phyloP scores from a whole-genome alignment of 2,113 vertebrate genomes.

The Panurus biarmicus region DNA sequence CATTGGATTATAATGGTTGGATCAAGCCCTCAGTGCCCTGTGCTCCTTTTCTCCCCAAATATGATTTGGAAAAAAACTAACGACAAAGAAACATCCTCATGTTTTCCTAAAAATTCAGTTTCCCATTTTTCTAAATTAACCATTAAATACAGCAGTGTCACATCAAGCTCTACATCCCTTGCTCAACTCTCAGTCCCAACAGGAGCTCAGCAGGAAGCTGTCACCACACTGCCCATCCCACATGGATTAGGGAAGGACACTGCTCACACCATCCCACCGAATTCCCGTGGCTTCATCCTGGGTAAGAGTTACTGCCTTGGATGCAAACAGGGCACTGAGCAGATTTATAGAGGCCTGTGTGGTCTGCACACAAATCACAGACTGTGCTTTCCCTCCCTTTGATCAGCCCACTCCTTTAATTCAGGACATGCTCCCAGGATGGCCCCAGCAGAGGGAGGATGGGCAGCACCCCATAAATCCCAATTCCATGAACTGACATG shows the following conservation, averaged over 20 bases:
- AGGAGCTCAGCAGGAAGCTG: background rate
- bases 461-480: background rate
- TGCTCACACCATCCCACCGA: background rate
- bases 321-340: background rate
- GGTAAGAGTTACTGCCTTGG: background rate
- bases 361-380: background rate
- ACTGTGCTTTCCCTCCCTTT: background rate
- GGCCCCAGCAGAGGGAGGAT: background rate
- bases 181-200: rapidly evolving
- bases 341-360: background rate
- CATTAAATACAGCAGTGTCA: background rate
- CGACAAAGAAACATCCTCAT: background rate
- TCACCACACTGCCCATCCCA: background rate
- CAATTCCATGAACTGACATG: rapidly evolving
- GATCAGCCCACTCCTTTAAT: background rate
- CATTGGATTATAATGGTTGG: background rate
- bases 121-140: background rate
- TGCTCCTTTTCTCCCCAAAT: background rate
- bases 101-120: background rate
- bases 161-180: background rate
- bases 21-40: background rate
- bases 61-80: background rate
- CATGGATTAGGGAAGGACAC: background rate
- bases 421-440: background rate
- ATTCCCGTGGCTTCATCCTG: background rate